Evolutionary conservation across 2,113 vertebrate species (phyloP), one percentile per base, ranked within the genome.

Genomic region (Isurus oxyrinchus): DNA sequence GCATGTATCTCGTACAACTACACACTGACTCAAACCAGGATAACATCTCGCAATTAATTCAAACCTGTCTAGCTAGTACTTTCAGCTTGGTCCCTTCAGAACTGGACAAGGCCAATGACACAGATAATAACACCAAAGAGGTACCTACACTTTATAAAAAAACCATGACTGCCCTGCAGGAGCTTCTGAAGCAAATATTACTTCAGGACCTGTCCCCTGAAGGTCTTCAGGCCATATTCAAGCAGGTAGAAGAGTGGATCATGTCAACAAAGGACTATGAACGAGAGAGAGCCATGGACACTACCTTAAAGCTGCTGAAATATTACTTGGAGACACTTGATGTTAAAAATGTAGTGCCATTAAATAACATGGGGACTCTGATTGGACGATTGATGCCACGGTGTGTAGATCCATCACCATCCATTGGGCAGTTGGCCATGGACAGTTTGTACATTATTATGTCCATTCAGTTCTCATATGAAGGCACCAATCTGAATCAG

Each of bases 161-260:
- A 97, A 99, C 98, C 0, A 0, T 98, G 61, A 86, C 81, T 1
- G 98, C 98, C 81, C 98, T 99, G 25, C 97, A 98, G 79, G 98
- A 98, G n/a, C 96, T 99, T 96, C 97, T 99, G 95, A 98, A 96
- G 79, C 98, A 98, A 13, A 96, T 99, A 1, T 96, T 99, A 67
- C 97, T 96, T 84, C 98, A 97, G 88, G 98, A 98, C 97, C 96
- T 98, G 97, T 98, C 97, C 0, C 99, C 99, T 0, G 98, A 98
- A 0, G 98, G 98, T 49, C 98, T 99, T 96, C 98, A 99, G 97
- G 96, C 97, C 96, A 97, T 99, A 96, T 98, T 99, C 67, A 98
- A 98, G 99, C 98, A 99, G 96, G 97, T 99, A 94, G 98, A 98
- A 69, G 97, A 98, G 0, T 99, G 99, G 99, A 97, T 99, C 97